Conservation (phyloP, 2,797 vertebrate species). For the Onychomys leucogaster region DNA sequence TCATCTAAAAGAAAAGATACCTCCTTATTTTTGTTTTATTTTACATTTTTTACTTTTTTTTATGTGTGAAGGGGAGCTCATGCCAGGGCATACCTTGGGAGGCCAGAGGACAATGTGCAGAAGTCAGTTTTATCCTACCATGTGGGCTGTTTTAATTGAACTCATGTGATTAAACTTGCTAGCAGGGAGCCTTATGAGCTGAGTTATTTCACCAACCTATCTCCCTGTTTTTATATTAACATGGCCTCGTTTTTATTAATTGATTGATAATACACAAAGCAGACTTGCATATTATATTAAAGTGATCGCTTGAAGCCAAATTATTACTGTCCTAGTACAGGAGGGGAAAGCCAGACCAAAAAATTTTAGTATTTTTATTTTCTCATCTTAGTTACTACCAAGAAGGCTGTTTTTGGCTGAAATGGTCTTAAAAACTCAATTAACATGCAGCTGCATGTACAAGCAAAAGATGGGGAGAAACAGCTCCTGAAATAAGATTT, state of each 20-base stretch:
- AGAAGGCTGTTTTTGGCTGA: slow-evolving; percentile 31
- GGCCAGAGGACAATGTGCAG: neutral
- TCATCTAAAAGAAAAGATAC: neutral
- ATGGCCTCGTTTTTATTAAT: neutral
- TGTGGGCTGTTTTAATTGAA: neutral
- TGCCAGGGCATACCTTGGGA: neutral
- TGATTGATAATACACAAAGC: neutral
- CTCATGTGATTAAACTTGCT: neutral
- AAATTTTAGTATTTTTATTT: slow-evolving; percentile 49
- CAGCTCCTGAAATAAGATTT: neutral
- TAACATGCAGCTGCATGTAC: slow-evolving; percentile 55
- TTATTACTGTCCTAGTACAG: slow-evolving; percentile 29
- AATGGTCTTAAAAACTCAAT: slow-evolving; percentile 44
- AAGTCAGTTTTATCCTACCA: neutral
- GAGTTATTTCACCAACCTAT: neutral
- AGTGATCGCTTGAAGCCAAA: slow-evolving; percentile 9
- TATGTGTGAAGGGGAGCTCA: neutral
- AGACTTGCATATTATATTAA: neutral
- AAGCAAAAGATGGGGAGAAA: neutral
- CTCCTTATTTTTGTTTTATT: neutral
- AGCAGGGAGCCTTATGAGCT: neutral
- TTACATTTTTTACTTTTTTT: neutral
- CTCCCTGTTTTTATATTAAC: slow-evolving; percentile 4
- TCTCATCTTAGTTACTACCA: slow-evolving; percentile 13
- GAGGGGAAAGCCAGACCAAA: slow-evolving; percentile 29